A percentile compares a stretch with the other conserved stretches of the same genome.
Evolutionary conservation across 2,113 vertebrate species (phyloP).

Genomic region (Scolopax mira): DNA sequence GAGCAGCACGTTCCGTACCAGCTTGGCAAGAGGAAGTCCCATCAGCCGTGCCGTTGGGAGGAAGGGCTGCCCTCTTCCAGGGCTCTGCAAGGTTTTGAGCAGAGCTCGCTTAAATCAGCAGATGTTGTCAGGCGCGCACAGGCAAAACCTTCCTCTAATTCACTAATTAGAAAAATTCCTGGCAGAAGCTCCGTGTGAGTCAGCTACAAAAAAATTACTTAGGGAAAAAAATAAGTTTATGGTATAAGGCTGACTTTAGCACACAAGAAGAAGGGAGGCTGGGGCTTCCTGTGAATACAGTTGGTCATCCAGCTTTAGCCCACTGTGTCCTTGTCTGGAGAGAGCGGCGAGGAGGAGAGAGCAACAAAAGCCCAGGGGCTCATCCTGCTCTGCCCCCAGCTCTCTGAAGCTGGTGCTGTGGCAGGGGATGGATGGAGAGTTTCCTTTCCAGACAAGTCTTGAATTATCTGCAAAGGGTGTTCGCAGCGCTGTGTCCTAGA

Average conservation of each 20-base stretch:
- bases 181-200: slow-evolving; percentile 68
- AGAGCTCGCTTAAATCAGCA: slow-evolving; percentile 48
- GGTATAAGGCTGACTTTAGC: slow-evolving; percentile 49
- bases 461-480: neutral
- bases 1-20: accelerated
- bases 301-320: neutral
- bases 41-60: neutral
- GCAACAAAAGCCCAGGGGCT: neutral
- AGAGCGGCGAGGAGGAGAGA: neutral
- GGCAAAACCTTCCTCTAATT: slow-evolving; percentile 68
- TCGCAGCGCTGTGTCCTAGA: neutral
- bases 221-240: slow-evolving; percentile 11
- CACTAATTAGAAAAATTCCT: slow-evolving; percentile 76
- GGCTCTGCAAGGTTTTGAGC: neutral
- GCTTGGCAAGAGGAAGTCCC: neutral
- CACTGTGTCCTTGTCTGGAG: neutral
- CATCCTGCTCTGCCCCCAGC: accelerated
- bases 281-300: neutral
- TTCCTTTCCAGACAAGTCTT: neutral
- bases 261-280: slow-evolving; percentile 3
- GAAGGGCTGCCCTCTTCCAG: neutral
- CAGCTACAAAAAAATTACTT: slow-evolving; percentile 68
- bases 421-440: neutral
- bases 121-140: slow-evolving; percentile 68
- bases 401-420: neutral